These are phyloP conservation scores for Prosapia bicincta DNA, from an alignment of 2,888 invertebrate genomes.

Conservation along the genomic window DNA sequence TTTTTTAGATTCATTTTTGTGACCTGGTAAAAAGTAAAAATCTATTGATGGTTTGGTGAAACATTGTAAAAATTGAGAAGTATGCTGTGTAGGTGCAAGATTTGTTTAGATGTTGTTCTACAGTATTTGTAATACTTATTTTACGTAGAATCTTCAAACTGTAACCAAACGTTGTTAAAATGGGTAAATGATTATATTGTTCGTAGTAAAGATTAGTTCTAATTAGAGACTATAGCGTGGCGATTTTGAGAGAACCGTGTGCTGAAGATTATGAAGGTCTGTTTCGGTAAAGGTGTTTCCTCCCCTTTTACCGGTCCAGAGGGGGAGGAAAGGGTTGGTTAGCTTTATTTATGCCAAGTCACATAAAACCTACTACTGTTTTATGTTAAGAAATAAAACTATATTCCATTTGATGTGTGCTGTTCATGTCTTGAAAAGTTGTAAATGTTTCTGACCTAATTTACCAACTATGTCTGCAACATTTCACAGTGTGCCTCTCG, in stretches of 20 bases:
- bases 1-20: too few relatives aligned
- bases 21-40: too few relatives aligned
- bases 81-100: too few relatives aligned
- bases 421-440: background rate
- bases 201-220: too few relatives aligned
- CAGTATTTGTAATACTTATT: too few relatives aligned
- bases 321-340: background rate
- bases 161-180: too few relatives aligned
- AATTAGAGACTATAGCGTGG: too few relatives aligned
- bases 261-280: background rate
- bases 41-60: too few relatives aligned
- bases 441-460: background rate
- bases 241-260: background rate
- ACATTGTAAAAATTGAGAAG: too few relatives aligned
- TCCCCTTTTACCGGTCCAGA: background rate
- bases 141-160: too few relatives aligned
- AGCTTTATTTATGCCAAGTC: background rate
- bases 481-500: background rate
- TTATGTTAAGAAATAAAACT: background rate
- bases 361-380: background rate
- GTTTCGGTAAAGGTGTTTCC: background rate
- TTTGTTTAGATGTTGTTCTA: too few relatives aligned
- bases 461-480: background rate
- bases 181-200: too few relatives aligned
- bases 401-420: background rate